Evolutionary conservation across 2,888 invertebrate genomes (phyloP), one percentile per base, ranked within the genome.

Genomic region (Aelia acuminata): DNA sequence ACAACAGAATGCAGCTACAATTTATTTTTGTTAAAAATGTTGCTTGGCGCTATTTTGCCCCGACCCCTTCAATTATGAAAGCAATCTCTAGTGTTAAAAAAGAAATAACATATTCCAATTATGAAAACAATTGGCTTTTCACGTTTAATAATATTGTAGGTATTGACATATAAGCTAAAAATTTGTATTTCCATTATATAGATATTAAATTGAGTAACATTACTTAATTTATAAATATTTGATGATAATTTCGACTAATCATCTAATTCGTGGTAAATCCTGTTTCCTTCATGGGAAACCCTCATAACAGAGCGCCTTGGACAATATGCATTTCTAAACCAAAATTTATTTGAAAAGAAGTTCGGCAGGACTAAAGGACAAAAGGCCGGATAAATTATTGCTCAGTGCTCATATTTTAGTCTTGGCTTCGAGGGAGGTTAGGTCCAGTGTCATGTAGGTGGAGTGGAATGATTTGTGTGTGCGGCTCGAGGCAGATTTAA

Each of bases 401-500:
- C 1, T 20, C 35, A 31, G 20, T 35, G 31, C 35, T 70, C 63
- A 70, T 70, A 70, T 70, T 70, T 70, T 35, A 70, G 31, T 31
- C 31, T 35, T 57, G 11, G 57, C 18, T 20, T 18, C 18, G 8
- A 13, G 63, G 63, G 0, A 22, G 31, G 18, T 63, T 18, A 15
- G 63, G 18, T 70, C 35, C 35, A 31, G 18, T 70, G 63, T 70
- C 35, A 35, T 70, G n/a, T 31, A 20, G 5, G 63, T 35, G 22
- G 35, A 70, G 63, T 11, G 18, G 63, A 70, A 70, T 70, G 63
- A 70, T 70, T 70, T 70, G 63, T 70, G 63, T 35, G 63, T 31
- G 63, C 20, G 15, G 63, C 26, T 31, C 20, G 63, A 70, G 18
- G 26, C 63, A 35, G 63, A 70, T 70, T 70, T 35, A 70, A 70